Evolutionary conservation across 2,888 invertebrate genomes (phyloP).

Genomic region (Macrophya alboannulata): DNA sequence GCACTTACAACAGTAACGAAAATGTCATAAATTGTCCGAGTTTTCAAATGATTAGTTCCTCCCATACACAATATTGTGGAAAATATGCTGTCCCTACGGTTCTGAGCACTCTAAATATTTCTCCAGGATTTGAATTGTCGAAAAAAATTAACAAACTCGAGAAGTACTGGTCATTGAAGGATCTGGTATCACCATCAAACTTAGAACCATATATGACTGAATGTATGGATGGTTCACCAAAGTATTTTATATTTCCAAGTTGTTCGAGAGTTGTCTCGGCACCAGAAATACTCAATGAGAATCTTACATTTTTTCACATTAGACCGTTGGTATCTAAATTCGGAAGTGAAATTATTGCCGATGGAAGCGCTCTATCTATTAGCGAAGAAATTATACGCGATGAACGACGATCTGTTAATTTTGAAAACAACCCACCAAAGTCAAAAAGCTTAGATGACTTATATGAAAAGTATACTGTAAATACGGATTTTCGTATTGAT

Average conservation of each 20-base stretch:
- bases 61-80: slow-evolving; percentile 69
- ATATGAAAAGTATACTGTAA: neutral
- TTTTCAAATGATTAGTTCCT: slow-evolving; percentile 63
- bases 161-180: slow-evolving; percentile 75
- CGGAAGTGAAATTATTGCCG: slow-evolving; percentile 62
- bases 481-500: slow-evolving; percentile 25
- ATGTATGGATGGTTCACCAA: slow-evolving; percentile 62
- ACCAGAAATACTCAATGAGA: slow-evolving; percentile 70
- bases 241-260: slow-evolving; percentile 71
- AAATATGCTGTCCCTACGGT: slow-evolving; percentile 71
- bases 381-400: slow-evolving; percentile 61
- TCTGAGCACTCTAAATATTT: slow-evolving; percentile 66
- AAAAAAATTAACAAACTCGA: slow-evolving; percentile 70
- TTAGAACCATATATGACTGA: slow-evolving; percentile 57
- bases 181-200: slow-evolving; percentile 67
- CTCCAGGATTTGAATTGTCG: slow-evolving; percentile 61
- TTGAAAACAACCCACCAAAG: slow-evolving; percentile 6
- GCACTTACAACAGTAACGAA: slow-evolving; percentile 61
- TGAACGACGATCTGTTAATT: neutral
- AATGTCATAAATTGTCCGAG: slow-evolving; percentile 58
- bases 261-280: slow-evolving; percentile 71
- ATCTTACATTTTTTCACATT: slow-evolving; percentile 63
- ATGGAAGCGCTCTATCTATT: slow-evolving; percentile 69
- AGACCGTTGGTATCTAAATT: slow-evolving; percentile 62
- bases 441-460: slow-evolving; percentile 46